These are phyloP conservation scores for Daubentonia madagascariensis DNA, from an alignment of 2,113 vertebrate species.

Conservation along the genomic window DNA sequence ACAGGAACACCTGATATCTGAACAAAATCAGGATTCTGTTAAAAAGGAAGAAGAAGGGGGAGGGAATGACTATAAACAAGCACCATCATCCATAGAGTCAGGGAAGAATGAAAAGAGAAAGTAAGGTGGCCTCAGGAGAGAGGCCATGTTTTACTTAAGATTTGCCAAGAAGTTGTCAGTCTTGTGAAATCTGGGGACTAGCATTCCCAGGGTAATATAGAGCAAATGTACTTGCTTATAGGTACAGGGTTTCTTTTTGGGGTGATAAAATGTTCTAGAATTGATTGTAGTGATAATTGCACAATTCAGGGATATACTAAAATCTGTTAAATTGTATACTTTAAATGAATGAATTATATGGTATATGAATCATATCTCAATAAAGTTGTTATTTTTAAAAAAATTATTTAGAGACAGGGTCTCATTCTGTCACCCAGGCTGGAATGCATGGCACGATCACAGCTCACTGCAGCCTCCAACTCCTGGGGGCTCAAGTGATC, in stretches of 20 bases:
- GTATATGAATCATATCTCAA: background rate
- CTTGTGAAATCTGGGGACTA: background rate
- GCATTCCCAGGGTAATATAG: background rate
- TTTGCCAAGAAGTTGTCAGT: background rate
- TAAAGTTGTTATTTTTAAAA: background rate
- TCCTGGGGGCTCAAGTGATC: too few species aligned
- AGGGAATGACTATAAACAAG: background rate
- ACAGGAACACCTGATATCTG: too few species aligned
- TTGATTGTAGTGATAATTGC: background rate
- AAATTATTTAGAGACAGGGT: background rate
- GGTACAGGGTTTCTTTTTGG: background rate
- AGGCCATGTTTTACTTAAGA: background rate
- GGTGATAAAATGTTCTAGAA: background rate
- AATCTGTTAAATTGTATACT: background rate
- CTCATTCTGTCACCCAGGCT: too few species aligned
- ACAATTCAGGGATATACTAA: background rate
- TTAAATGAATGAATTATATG: background rate
- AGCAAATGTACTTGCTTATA: background rate
- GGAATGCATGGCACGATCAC: too few species aligned
- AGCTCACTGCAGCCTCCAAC: too few species aligned
- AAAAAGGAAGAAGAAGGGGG: background rate
- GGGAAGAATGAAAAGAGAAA: background rate
- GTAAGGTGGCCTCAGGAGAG: background rate
- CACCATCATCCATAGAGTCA: background rate
- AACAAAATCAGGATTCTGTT: background rate